Base-by-base conservation (phyloP, 1,140 invertebrate genomes). In the Octopus bimaculoides region DNA sequence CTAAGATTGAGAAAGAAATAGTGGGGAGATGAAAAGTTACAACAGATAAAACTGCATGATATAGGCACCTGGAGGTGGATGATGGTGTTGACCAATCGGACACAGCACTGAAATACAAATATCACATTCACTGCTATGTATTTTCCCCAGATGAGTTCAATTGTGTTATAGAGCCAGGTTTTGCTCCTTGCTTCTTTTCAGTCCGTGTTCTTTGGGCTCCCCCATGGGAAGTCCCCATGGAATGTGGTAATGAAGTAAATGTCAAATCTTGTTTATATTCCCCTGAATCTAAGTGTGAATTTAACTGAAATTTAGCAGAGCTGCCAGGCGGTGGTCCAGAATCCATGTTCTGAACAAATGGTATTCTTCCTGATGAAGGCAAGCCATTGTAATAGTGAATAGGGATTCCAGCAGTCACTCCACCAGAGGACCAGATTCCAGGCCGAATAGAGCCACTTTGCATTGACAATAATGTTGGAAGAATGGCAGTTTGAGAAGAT, bases 101-200 rank as follows among this genome's bases (percentile, higher is more conserved):
- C 52, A 52, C 74, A 75, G 41, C 74, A 75, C 52, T 75, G 74
- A 52, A 75, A 75, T 71, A 75, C 41, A 75, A 75, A 75, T 75
- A 75, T 75, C 74, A 75, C 74, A 75, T 52, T 75, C 74, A 75
- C n/a, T 10, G 74, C 74, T 75, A 75, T 75, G 74, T 75, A 41
- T 17, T 75, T 75, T 53, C 74, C 26, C n/a, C 74, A 52, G 74
- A 75, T 75, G 74, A 52, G 17, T 71, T 71, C 17, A 71, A 71
- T 71, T 14, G 52, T 8, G 5, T n/a, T 41, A 52, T n/a, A 14
- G 52, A 8, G 9, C n/a, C 74, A 53, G 17, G 8, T 52, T 75
- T 75, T 53, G 52, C 52, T 52, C 74, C 52, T 52, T 75, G 74
- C 5, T 53, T 75, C 52, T 53, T 52, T 75, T 75, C 74, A 75